Evolutionary conservation across 2,797 vertebrate species (phyloP).

Genomic region (Etheostoma nigrum): DNA sequence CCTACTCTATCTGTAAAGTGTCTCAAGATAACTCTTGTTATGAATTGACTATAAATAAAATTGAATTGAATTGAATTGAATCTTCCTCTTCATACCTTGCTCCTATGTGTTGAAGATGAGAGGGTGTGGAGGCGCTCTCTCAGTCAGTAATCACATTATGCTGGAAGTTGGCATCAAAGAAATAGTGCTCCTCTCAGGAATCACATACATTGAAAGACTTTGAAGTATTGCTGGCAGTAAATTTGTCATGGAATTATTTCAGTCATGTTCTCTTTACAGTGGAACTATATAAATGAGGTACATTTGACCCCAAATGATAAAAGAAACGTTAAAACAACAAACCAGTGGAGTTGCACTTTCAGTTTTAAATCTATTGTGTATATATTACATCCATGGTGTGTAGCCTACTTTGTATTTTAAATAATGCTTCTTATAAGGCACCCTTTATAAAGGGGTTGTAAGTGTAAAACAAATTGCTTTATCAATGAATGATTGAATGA

Average conservation of each 20-base stretch:
- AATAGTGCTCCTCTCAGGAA: slow-evolving; percentile 32
- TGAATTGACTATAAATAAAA: too few species aligned
- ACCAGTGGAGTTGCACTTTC: not conserved
- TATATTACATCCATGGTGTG: too few species aligned
- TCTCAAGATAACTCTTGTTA: too few species aligned
- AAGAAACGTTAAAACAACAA: not conserved
- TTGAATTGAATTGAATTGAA: not conserved
- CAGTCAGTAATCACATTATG: slow-evolving; percentile 43
- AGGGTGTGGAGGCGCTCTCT: slow-evolving; percentile 30
- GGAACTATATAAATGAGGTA: not conserved
- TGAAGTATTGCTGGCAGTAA: slow-evolving; percentile 11
- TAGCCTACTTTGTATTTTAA: not conserved
- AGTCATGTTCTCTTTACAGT: slow-evolving; percentile 3
- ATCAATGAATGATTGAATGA: not conserved
- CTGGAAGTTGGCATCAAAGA: slow-evolving; percentile 53
- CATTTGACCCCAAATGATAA: not conserved
- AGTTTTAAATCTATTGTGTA: not conserved
- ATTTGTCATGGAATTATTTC: slow-evolving; percentile 26
- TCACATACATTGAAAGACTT: slow-evolving; percentile 23
- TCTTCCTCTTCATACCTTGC: slow-evolving; percentile 26
- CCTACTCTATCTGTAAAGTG: too few species aligned
- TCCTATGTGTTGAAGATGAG: slow-evolving; percentile 47
- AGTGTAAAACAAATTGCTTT: not conserved
- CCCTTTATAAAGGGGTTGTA: not conserved
- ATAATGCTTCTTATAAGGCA: not conserved